Evolutionary conservation across 1,140 invertebrate genomes (phyloP).

Genomic region (Apis laboriosa): DNA sequence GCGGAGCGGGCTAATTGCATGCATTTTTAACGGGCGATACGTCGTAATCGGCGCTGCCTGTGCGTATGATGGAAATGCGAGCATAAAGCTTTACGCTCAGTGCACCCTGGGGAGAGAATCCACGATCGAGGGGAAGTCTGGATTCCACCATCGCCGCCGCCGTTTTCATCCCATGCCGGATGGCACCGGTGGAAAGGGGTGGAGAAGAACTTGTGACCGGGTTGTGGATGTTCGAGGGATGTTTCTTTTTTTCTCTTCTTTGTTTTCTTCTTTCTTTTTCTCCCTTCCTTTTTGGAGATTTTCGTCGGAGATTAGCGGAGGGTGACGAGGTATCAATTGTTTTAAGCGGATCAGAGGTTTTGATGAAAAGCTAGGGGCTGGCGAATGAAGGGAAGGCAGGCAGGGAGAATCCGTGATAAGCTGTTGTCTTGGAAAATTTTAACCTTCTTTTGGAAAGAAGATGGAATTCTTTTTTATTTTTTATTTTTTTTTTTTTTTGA

Average conservation of each 20-base stretch:
- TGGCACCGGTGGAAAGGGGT: slow-evolving; percentile 5
- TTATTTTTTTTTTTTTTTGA: too few relatives aligned
- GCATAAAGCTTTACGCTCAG: slow-evolving; percentile 60
- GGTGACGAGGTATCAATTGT: slow-evolving; percentile 23
- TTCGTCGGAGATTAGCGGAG: background rate
- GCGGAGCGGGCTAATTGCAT: slow-evolving; percentile 70
- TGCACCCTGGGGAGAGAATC: slow-evolving; percentile 58
- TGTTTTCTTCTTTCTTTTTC: too few relatives aligned
- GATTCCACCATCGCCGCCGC: too few relatives aligned
- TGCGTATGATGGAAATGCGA: slow-evolving; percentile 70
- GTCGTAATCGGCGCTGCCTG: slow-evolving; percentile 67
- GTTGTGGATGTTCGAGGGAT: background rate
- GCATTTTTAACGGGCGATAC: slow-evolving; percentile 72
- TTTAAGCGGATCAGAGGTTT: slow-evolving; percentile 15
- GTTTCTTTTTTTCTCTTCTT: too few relatives aligned
- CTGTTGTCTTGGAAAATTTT: background rate
- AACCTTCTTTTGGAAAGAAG: too few relatives aligned
- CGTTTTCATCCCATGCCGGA: slow-evolving; percentile 17
- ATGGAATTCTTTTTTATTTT: too few relatives aligned
- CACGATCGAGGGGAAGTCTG: slow-evolving; percentile 23
- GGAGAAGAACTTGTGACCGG: slow-evolving; percentile 21
- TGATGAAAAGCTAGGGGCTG: background rate
- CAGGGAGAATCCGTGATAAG: background rate
- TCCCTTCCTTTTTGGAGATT: too few relatives aligned
- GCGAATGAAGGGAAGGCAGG: background rate